Base-by-base conservation (phyloP, 2,113 vertebrate genomes). In the Nematolebias whitei region DNA sequence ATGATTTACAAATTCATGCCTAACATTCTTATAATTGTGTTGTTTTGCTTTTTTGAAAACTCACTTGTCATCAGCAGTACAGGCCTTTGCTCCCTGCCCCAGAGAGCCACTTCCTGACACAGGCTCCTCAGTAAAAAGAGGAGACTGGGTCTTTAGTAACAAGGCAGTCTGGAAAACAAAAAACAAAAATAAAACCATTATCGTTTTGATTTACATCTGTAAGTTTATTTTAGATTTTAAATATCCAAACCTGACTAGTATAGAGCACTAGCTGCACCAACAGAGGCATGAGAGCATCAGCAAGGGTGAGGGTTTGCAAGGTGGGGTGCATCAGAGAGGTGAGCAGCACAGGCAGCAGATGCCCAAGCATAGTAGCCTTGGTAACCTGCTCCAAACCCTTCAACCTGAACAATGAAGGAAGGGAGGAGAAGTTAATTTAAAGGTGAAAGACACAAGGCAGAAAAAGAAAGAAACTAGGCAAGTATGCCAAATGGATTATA, bases 301-400 rank as follows among this genome's bases (percentile, higher is more conserved):
- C 98, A 62, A 99, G 95, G 12, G 89, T 96, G 43, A 98, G 88
- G 5, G 97, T 98, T 82, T 99, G 97, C 54, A 99, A 90, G 79
- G 98, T 98, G 7, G 96, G 96, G 80, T 99, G 98, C 98, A 99
- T 99, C 90, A 99, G 87, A 50, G 98, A 96, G 0, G 96, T 98
- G 79, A 99, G 92, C 13, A 98, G 87, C 59, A 99, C 96, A 0
- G 98, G 98, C 56, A 99, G 93, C 78, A 99, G 91, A 79, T 99
- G 98, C 29, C 98, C 98, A 22, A 99, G 93, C 96, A 99, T 95
- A 1, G 98, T 99, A 20, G 97, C 97, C 84, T 99, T 99, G 4
- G 96, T 99, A 54, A 98, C 92, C 88, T 99, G 98, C 70, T 99
- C 98, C 84, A 99, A 91, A 51, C 97, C 98, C 91, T 98, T 98